A percentile compares a stretch with the other conserved stretches of the same genome.
These are phyloP conservation scores for Chrysomallon squamiferum DNA, from an alignment of 1,140 invertebrate genomes.

Conservation along the genomic window DNA sequence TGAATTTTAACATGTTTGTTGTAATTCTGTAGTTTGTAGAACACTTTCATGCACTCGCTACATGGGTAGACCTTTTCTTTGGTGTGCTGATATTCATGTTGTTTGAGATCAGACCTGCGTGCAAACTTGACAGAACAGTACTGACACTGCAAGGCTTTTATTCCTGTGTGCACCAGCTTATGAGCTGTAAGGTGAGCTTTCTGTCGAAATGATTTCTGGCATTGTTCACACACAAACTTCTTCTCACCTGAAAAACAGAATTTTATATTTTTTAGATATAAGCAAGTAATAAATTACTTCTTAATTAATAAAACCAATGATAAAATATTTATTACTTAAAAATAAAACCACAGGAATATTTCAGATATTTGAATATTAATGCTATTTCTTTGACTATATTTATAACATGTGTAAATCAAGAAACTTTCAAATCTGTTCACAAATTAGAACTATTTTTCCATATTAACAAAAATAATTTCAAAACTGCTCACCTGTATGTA, in stretches of 20 bases:
- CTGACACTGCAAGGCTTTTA: slow-evolving; percentile 64
- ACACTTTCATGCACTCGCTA: slow-evolving; percentile 23
- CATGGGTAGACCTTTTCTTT: slow-evolving; percentile 17
- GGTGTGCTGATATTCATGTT: slow-evolving; percentile 20
- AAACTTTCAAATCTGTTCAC: too few relatives aligned
- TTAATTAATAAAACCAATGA: too few relatives aligned
- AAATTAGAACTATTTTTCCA: too few relatives aligned
- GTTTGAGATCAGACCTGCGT: slow-evolving; percentile 15
- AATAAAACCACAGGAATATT: too few relatives aligned
- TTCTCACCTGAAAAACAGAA: slow-evolving; percentile 20
- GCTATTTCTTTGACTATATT: too few relatives aligned
- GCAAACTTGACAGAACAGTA: slow-evolving; percentile 57
- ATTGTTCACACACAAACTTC: slow-evolving; percentile 67
- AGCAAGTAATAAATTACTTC: too few relatives aligned
- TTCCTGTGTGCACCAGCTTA: slow-evolving; percentile 62
- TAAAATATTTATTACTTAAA: too few relatives aligned
- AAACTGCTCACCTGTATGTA: slow-evolving; percentile 41
- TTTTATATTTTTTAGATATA: too few relatives aligned
- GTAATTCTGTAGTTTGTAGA: slow-evolving; percentile 55
- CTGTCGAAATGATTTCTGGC: slow-evolving; percentile 67
- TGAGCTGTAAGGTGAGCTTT: slow-evolving; percentile 64
- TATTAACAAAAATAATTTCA: too few relatives aligned
- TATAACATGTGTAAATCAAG: too few relatives aligned
- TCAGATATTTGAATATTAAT: too few relatives aligned
- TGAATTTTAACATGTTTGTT: slow-evolving; percentile 65